phyloP scores from a whole-genome alignment of 1,140 invertebrate species.

The Agrypnia vestita region DNA sequence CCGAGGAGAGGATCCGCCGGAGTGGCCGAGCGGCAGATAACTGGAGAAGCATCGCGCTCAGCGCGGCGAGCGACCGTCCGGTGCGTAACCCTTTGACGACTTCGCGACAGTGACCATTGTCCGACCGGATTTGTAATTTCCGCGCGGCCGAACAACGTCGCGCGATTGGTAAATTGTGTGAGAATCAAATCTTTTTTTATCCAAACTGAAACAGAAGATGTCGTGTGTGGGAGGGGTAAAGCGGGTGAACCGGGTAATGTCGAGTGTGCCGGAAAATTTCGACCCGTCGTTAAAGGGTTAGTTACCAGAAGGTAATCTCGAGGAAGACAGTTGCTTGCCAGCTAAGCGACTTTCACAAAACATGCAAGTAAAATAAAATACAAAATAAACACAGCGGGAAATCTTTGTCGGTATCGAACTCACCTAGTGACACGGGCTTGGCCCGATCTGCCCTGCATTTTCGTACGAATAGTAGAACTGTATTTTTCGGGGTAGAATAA shows the following conservation, averaged over 20 bases:
- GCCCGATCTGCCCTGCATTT: too few relatives aligned
- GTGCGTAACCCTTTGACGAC: constrained; percentile 59
- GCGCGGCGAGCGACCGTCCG: neutral
- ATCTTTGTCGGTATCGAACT: constrained; percentile 57
- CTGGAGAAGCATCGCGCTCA: too few relatives aligned
- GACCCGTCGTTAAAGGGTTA: constrained; percentile 61
- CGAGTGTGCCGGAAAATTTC: constrained; percentile 52
- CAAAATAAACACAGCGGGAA: constrained; percentile 46
- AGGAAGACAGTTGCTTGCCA: constrained; percentile 49
- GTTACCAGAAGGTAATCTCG: constrained; percentile 61
- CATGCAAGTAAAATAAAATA: constrained; percentile 49
- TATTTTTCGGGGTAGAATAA: too few relatives aligned
- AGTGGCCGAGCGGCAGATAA: too few relatives aligned
- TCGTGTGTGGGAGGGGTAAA: constrained; percentile 48
- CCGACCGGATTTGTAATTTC: constrained; percentile 25
- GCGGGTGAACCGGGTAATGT: constrained; percentile 48
- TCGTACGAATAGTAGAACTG: too few relatives aligned
- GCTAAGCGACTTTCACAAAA: constrained; percentile 56
- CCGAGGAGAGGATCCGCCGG: too few relatives aligned
- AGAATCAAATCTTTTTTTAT: constrained; percentile 34
- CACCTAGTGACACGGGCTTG: neutral
- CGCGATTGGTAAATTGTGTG: constrained; percentile 31
- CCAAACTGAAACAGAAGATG: constrained; percentile 58
- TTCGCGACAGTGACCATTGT: constrained; percentile 36
- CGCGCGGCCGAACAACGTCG: constrained; percentile 4